A percentile compares a stretch with the other conserved stretches of the same genome.
Conservation (phyloP, 2,113 vertebrate genomes). For the Cardinalis cardinalis region DNA sequence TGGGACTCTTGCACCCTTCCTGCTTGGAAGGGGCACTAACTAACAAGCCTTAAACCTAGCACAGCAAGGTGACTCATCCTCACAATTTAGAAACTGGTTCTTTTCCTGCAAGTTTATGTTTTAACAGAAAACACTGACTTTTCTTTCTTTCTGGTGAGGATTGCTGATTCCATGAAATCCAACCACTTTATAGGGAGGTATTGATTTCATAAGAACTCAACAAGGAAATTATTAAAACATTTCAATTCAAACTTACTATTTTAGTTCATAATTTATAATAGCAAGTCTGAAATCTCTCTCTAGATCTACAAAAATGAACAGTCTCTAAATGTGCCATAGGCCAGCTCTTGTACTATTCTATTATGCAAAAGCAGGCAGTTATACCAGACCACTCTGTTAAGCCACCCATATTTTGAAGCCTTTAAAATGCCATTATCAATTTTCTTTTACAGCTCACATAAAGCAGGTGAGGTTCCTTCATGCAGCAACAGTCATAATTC, state of each 20-base stretch:
- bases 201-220: neutral
- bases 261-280: neutral
- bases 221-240: neutral
- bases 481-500: slow-evolving; percentile 23
- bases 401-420: slow-evolving; percentile 1
- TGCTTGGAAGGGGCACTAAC: neutral
- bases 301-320: neutral
- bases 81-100: neutral
- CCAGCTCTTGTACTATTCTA: neutral
- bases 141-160: neutral
- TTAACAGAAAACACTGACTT: neutral
- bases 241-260: neutral
- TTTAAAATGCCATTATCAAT: slow-evolving; percentile 48
- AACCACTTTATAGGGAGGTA: neutral
- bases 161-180: neutral
- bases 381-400: slow-evolving; percentile 1
- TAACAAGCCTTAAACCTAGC: neutral
- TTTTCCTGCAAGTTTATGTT: neutral
- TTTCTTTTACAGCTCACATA: slow-evolving; percentile 44
- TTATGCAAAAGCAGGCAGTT: slow-evolving; percentile 1
- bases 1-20: neutral
- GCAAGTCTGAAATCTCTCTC: neutral
- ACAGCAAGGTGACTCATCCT: neutral
- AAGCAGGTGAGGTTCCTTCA: slow-evolving; percentile 33
- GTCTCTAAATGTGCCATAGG: neutral